phyloP scores from a whole-genome alignment of 2,113 vertebrate species.

The Puma concolor region DNA sequence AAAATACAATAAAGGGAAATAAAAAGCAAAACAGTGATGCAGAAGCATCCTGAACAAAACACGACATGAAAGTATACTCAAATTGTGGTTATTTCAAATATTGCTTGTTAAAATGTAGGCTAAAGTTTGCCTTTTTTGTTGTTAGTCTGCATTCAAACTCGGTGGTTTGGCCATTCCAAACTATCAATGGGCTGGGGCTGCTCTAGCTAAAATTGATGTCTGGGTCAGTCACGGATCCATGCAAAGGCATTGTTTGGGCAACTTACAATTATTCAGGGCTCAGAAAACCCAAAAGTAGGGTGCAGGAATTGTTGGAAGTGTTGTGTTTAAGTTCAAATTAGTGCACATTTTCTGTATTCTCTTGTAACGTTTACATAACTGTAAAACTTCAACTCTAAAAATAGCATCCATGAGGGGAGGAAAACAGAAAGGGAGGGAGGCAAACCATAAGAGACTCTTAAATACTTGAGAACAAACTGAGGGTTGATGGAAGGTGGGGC shows the following conservation, averaged over 20 bases:
- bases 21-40: background rate
- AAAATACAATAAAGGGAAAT: no score
- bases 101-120: background rate
- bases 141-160: background rate
- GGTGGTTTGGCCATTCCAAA: background rate
- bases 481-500: no score
- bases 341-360: background rate
- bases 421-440: no score
- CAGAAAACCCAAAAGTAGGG: background rate
- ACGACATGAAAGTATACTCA: background rate
- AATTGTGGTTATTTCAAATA: background rate
- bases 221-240: background rate
- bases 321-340: background rate
- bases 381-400: background rate
- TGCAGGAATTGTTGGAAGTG: background rate
- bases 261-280: background rate
- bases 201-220: background rate
- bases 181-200: background rate
- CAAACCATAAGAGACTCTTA: no score
- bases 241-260: background rate
- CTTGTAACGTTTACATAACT: background rate
- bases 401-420: background rate
- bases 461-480: no score
- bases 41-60: background rate
- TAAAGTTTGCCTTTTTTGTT: background rate